These are phyloP conservation scores for Scaeva pyrastri DNA, from an alignment of 2,888 invertebrate genomes.

Conservation along the genomic window DNA sequence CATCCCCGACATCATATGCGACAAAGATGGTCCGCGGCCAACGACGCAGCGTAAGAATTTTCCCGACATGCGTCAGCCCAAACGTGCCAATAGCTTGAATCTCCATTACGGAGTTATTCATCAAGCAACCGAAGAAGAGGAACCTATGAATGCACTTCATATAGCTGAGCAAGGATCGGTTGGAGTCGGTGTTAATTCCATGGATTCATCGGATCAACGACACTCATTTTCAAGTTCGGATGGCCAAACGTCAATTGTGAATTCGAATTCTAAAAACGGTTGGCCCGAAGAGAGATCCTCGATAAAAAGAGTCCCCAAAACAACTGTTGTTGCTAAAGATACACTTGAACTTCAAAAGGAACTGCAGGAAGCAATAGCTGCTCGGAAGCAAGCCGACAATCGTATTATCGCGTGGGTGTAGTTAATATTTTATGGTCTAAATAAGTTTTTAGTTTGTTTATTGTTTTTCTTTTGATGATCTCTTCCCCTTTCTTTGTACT, in stretches of 20 bases:
- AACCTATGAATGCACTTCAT: constrained; percentile 55
- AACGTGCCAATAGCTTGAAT: constrained; percentile 82
- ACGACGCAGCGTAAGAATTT: constrained; percentile 69
- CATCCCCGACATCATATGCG: constrained; percentile 80
- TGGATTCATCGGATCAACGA: constrained; percentile 76
- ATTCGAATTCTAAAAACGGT: constrained; percentile 62
- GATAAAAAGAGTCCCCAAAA: constrained; percentile 71
- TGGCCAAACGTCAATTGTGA: constrained; percentile 75
- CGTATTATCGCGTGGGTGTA: constrained; percentile 84
- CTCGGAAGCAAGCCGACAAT: constrained; percentile 83
- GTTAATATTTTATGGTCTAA: constrained; percentile 75
- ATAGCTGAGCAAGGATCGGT: constrained; percentile 50
- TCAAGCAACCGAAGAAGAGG: constrained; percentile 77
- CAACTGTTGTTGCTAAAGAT: constrained; percentile 70
- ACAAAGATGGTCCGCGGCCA: constrained; percentile 80
- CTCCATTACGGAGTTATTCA: constrained; percentile 82
- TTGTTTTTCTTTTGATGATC: constrained; percentile 73
- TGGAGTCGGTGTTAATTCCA: constrained; percentile 76
- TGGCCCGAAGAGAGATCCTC: constrained; percentile 56
- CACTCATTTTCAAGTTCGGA: constrained; percentile 79
- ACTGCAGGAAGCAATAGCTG: constrained; percentile 82
- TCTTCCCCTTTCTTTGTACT: background rate
- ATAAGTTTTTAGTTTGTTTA: constrained; percentile 53
- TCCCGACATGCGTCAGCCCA: constrained; percentile 77
- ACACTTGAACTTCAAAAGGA: constrained; percentile 81